Evolutionary conservation across 2,888 invertebrate genomes (phyloP).

Genomic region (Pantelozetes paolii): DNA sequence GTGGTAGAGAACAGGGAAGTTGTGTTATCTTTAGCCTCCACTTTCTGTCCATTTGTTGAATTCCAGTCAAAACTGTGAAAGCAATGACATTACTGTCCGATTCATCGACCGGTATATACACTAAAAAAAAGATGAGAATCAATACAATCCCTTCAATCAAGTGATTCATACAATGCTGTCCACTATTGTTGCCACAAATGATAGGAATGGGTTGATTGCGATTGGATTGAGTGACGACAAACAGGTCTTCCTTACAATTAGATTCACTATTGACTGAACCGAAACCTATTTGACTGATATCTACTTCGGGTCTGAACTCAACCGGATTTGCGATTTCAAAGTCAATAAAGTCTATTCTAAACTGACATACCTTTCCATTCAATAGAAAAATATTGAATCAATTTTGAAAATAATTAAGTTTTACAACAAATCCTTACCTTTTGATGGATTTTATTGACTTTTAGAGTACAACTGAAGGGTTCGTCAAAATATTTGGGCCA

Average conservation of each 20-base stretch:
- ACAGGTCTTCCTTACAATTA: slow-evolving; percentile 26
- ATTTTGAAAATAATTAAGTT: background rate
- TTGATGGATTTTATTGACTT: slow-evolving; percentile 6
- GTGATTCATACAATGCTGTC: slow-evolving; percentile 45
- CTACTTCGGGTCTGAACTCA: background rate
- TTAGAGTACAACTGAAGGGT: slow-evolving; percentile 1
- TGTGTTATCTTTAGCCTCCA: slow-evolving; percentile 30
- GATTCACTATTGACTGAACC: slow-evolving; percentile 21
- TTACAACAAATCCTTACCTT: background rate
- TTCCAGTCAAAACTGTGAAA: slow-evolving; percentile 11
- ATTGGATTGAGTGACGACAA: slow-evolving; percentile 14
- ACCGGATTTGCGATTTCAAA: slow-evolving; percentile 6
- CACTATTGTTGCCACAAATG: slow-evolving; percentile 48
- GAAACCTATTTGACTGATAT: background rate
- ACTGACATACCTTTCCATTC: background rate
- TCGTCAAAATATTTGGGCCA: background rate
- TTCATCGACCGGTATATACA: slow-evolving; percentile 23
- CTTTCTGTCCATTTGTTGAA: background rate
- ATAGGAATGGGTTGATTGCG: slow-evolving; percentile 31
- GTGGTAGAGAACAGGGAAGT: slow-evolving; percentile 18
- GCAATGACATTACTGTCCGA: background rate
- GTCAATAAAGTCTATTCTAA: background rate
- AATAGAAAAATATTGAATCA: background rate
- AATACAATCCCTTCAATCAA: background rate
- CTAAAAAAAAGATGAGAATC: slow-evolving; percentile 6